Base-by-base conservation (phyloP, 2,113 vertebrate species). In the Gorsachius goisagi region DNA sequence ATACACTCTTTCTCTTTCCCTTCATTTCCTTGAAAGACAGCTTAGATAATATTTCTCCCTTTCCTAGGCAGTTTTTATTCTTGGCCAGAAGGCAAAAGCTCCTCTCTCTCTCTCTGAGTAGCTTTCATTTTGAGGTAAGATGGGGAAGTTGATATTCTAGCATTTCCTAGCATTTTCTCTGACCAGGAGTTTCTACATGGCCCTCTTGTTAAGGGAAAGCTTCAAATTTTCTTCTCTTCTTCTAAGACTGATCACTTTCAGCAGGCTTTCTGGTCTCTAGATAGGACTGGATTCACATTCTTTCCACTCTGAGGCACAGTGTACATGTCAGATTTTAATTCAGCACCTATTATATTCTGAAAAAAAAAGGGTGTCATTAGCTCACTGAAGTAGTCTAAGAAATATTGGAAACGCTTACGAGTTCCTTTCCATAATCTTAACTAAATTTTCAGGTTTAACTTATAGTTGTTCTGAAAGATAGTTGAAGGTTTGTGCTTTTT, bases 331-430 rank as follows among this genome's bases (percentile, higher is more conserved):
- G 33, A 66, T 58, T 83, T 89, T 84, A 49, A 74, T 66, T 73
- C 6, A 9, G 6, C 22, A 58, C 5, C 9, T 39, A 15, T 24
- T 59, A 33, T 15, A 39, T 30, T n/a, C 19, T 11, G 55, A 44
- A 86, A 47, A 86, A 8, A 44, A 66, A 28, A 64, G 5, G 6
- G 16, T 68, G 17, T 8, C 64, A 22, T 62, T 69, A 74, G 2
- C 15, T 72, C 39, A 44, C 7, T 41, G 45, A 75, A 63, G 8
- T 60, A 64, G 16, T 28, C 20, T 56, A 75, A 79, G 18, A 91
- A 79, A 85, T 45, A 62, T 0, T 68, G 15, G 20, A 62, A 85
- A 73, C 2, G 0, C 5, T 77, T 59, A 49, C 0, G 0, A 47
- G 22, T 13, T 49, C 23, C 16, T 88, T 89, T 19, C n/a, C 33